Percentiles rank a stretch among this genome's conserved stretches.
Conservation (phyloP, 2,888 invertebrate species). For the Leptodirus hochenwartii region DNA sequence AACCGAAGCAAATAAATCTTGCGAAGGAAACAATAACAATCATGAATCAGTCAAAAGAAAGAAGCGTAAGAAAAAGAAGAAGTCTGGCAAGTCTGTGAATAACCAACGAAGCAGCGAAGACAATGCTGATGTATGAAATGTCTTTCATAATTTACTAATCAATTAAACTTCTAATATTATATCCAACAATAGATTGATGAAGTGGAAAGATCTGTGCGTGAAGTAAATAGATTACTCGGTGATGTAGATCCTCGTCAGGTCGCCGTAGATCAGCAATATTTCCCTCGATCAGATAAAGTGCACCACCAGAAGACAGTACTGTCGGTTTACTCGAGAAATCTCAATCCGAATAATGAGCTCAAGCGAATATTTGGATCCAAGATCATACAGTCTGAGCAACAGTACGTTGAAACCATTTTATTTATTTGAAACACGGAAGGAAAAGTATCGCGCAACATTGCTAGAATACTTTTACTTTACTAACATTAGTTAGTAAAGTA, state of each 20-base stretch:
- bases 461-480: too few species aligned
- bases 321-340: constrained; percentile 45
- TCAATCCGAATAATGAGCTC: constrained; percentile 66
- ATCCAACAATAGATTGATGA: constrained; percentile 34
- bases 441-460: too few species aligned
- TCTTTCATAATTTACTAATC: background rate
- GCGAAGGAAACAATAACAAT: constrained; percentile 26
- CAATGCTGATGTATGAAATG: constrained; percentile 36
- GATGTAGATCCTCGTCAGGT: too few species aligned
- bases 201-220: constrained; percentile 43
- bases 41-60: constrained; percentile 34
- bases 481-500: too few species aligned
- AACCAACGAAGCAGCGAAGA: constrained; percentile 41
- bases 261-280: too few species aligned
- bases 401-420: too few species aligned
- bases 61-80: constrained; percentile 47
- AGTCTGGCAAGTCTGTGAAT: constrained; percentile 30
- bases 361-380: constrained; percentile 65
- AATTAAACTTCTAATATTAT: constrained; percentile 1
- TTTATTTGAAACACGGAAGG: too few species aligned
- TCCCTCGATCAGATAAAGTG: too few species aligned
- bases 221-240: constrained; percentile 48
- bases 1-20: constrained; percentile 37
- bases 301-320: constrained; percentile 31
- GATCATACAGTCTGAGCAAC: constrained; percentile 47